Conservation (phyloP, 2,888 invertebrate genomes). For the Sinhomidia bicolor region DNA sequence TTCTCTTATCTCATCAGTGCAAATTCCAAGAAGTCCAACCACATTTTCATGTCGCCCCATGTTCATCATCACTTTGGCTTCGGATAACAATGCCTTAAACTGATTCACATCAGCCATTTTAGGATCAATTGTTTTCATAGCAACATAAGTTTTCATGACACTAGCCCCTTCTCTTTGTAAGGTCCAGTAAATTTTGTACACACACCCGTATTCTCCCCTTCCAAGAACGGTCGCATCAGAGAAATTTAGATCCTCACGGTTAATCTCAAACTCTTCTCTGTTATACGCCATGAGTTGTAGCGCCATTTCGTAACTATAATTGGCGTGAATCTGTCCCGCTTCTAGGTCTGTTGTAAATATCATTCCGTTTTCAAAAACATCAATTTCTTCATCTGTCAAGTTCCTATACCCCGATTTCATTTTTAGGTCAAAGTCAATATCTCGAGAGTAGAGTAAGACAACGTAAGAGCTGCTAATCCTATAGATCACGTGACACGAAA, state of each 20-base stretch:
- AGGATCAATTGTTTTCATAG: constrained; percentile 63
- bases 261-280: constrained; percentile 16
- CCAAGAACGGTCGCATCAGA: background rate
- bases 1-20: constrained; percentile 37
- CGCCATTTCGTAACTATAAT: background rate
- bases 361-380: constrained; percentile 6
- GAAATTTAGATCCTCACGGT: background rate
- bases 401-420: constrained; percentile 8
- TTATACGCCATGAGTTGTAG: background rate
- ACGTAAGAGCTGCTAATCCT: background rate
- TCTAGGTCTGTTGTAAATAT: background rate
- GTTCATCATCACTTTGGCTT: constrained; percentile 61
- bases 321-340: background rate
- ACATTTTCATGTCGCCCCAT: constrained; percentile 66
- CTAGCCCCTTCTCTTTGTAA: too few species aligned
- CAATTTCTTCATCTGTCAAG: constrained; percentile 7
- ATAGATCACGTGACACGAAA: background rate
- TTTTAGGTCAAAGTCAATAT: constrained; percentile 14
- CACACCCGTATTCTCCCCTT: constrained; percentile 41
- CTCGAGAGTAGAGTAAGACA: constrained; percentile 7
- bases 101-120: constrained; percentile 30
- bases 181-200: background rate
- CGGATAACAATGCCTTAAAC: constrained; percentile 51
- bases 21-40: constrained; percentile 47
- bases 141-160: background rate